Evolutionary conservation across 2,797 vertebrate genomes (phyloP).

Genomic region (Tenualosa thibaudeaui): DNA sequence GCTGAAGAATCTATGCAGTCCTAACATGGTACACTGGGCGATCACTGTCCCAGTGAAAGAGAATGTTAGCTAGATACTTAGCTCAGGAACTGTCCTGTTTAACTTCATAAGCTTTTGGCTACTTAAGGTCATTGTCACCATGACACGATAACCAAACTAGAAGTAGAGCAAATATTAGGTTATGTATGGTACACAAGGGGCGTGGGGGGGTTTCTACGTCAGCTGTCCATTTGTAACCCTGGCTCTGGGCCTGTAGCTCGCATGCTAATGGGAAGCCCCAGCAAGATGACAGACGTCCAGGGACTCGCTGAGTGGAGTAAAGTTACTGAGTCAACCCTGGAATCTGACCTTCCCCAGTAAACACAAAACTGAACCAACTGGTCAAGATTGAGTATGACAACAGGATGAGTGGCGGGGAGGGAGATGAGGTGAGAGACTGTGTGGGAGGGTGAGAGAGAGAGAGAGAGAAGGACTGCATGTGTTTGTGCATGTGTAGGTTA

Average conservation of each 20-base stretch:
- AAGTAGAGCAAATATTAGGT: neutral
- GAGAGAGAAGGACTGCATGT: slow-evolving; percentile 7
- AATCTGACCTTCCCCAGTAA: neutral
- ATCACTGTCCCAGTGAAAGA: neutral
- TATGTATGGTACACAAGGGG: neutral
- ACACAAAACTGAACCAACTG: slow-evolving; percentile 4
- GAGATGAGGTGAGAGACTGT: slow-evolving; percentile 3
- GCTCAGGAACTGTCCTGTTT: neutral
- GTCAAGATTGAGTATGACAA: slow-evolving; percentile 2
- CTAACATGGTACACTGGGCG: neutral
- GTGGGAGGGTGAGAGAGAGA: neutral
- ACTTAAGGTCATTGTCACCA: neutral
- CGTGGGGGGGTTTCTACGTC: no score
- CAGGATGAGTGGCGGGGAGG: neutral
- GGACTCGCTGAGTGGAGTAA: neutral
- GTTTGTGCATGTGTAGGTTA: neutral
- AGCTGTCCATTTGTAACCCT: neutral
- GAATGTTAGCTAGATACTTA: neutral
- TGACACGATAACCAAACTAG: neutral
- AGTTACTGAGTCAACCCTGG: slow-evolving; percentile 18
- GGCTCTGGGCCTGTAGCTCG: neutral
- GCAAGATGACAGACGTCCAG: neutral
- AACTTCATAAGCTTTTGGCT: neutral
- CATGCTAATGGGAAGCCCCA: neutral
- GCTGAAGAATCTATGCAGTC: neutral